phyloP scores from a whole-genome alignment of 2,888 invertebrate species.

The Xanthia togata region DNA sequence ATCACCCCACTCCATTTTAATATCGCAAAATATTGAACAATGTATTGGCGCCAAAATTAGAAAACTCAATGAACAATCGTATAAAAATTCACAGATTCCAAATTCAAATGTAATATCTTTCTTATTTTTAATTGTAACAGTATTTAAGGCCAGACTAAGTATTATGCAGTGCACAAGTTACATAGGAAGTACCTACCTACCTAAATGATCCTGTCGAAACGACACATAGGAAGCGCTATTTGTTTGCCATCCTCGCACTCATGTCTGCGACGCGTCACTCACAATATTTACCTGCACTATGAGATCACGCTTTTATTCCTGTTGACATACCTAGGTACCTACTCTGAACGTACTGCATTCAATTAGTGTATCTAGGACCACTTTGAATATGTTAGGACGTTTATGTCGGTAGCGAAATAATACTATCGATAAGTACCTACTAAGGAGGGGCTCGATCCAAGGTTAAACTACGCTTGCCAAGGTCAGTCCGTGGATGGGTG shows the following conservation, averaged over 20 bases:
- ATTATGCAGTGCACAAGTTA: background rate
- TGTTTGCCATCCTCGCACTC: background rate
- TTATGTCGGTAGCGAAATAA: background rate
- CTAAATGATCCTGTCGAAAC: background rate
- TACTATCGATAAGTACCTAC: background rate
- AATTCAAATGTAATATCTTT: too few species aligned
- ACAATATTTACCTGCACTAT: slow-evolving; percentile 35
- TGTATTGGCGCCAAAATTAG: too few species aligned
- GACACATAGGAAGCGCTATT: slow-evolving; percentile 11
- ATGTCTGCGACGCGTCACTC: slow-evolving; percentile 9
- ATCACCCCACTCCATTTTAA: too few species aligned
- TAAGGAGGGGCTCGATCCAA: too few species aligned
- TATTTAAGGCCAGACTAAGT: too few species aligned
- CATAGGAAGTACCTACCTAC: background rate
- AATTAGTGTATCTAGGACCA: slow-evolving; percentile 5
- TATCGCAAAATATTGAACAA: too few species aligned
- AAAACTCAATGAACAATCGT: too few species aligned
- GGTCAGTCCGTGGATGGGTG: too few species aligned
- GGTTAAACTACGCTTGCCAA: too few species aligned
- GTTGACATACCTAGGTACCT: background rate
- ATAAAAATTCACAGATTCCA: too few species aligned
- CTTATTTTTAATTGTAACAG: too few species aligned
- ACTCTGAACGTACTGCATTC: background rate
- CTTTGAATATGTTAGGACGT: background rate
- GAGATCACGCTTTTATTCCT: slow-evolving; percentile 26